Percentiles rank a stretch among this genome's conserved stretches.
phyloP scores from a whole-genome alignment of 2,888 invertebrate genomes.

The Heteromurus nitidus region DNA sequence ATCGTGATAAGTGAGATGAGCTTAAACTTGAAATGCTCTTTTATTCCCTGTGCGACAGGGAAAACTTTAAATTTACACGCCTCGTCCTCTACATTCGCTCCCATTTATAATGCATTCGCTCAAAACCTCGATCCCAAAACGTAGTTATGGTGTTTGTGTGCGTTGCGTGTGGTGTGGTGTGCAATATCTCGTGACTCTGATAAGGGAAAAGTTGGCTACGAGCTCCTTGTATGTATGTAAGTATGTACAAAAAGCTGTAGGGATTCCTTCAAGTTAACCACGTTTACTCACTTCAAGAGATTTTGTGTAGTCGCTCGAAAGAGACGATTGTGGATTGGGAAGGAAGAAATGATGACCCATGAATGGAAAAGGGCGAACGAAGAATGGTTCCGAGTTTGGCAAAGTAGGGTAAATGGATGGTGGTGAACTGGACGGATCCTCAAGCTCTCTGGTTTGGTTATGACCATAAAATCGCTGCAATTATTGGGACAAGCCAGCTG shows the following conservation, averaged over 20 bases:
- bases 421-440: too few relatives aligned
- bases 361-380: neutral
- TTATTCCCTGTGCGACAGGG: slow-evolving; percentile 41
- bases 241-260: neutral
- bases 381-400: neutral
- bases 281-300: too few relatives aligned
- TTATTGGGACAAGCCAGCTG: too few relatives aligned
- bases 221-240: neutral
- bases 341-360: neutral
- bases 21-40: slow-evolving; percentile 39
- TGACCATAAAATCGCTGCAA: slow-evolving; percentile 56
- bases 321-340: neutral
- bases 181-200: too few relatives aligned
- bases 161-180: too few relatives aligned
- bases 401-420: slow-evolving; percentile 29
- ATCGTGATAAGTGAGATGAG: slow-evolving; percentile 22
- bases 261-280: neutral
- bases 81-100: slow-evolving; percentile 24
- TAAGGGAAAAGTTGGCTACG: neutral
- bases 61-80: slow-evolving; percentile 45
- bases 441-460: too few relatives aligned
- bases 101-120: slow-evolving; percentile 54
- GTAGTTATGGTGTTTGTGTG: too few relatives aligned
- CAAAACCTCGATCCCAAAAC: too few relatives aligned
- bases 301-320: too few relatives aligned